Conservation (phyloP, 2,113 vertebrate species). For the Cyanoramphus novaezelandiae region DNA sequence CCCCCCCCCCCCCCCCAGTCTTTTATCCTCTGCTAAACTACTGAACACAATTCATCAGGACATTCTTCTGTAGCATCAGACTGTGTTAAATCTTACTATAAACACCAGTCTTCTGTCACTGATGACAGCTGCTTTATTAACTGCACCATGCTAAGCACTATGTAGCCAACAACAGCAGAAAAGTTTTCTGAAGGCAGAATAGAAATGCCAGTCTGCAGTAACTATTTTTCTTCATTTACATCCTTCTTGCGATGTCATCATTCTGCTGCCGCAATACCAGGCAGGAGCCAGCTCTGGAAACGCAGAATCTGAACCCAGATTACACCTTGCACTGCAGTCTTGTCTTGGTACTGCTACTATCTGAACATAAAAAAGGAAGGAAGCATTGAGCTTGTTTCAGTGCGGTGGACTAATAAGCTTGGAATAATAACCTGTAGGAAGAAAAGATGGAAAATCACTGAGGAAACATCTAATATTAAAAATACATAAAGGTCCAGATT, state of each 20-base stretch:
- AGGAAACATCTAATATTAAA: background rate
- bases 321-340: background rate
- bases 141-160: background rate
- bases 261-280: too few species aligned
- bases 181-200: background rate
- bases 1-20: background rate
- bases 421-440: background rate
- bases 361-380: background rate
- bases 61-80: background rate
- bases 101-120: background rate
- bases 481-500: background rate
- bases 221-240: background rate
- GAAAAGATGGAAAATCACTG: background rate
- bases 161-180: background rate
- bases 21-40: background rate
- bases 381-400: background rate
- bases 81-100: background rate
- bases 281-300: background rate
- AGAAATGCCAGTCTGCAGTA: background rate
- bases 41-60: background rate
- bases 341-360: background rate
- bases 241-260: fast-evolving
- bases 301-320: fast-evolving
- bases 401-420: background rate
- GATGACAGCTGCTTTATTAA: background rate